These are phyloP conservation scores for Chionis minor DNA, from an alignment of 2,113 vertebrate species.

Conservation along the genomic window DNA sequence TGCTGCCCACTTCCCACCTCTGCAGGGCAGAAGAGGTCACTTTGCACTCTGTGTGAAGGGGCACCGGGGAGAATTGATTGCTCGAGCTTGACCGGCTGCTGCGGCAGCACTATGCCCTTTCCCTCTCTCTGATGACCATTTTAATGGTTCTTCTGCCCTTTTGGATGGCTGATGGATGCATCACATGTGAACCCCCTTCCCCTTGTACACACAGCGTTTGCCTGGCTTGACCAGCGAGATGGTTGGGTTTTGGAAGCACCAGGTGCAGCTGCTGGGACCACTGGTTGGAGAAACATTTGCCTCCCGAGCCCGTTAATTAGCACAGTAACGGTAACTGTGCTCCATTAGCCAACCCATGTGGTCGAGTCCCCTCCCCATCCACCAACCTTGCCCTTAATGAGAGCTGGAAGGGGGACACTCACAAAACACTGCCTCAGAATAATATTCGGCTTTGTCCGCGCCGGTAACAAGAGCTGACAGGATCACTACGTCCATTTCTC, in stretches of 20 bases:
- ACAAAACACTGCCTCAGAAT: slow-evolving; percentile 97
- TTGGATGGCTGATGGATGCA: neutral
- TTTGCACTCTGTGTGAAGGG: neutral
- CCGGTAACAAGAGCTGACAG: slow-evolving; percentile 93
- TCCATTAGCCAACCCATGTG: slow-evolving; percentile 76
- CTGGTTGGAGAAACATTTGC: slow-evolving; percentile 59
- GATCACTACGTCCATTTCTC: slow-evolving; percentile 96
- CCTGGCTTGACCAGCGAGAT: neutral
- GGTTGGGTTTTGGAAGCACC: slow-evolving; percentile 53
- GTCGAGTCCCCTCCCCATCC: slow-evolving; percentile 66
- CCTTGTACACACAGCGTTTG: neutral
- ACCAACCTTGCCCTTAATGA: slow-evolving; percentile 87
- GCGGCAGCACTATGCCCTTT: neutral
- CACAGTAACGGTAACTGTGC: slow-evolving; percentile 72
- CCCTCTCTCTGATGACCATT: neutral
- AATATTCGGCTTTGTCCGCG: slow-evolving; percentile 93
- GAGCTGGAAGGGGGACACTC: slow-evolving; percentile 86
- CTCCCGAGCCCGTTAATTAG: slow-evolving; percentile 77
- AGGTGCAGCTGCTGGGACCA: slow-evolving; percentile 52
- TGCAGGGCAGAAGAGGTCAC: neutral
- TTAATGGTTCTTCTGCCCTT: neutral
- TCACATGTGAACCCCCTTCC: neutral
- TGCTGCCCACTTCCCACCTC: neutral
- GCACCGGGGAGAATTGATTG: neutral
- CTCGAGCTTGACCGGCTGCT: neutral